Evolutionary conservation across 2,888 invertebrate species (phyloP).

Genomic region (Polymixis flavicincta): DNA sequence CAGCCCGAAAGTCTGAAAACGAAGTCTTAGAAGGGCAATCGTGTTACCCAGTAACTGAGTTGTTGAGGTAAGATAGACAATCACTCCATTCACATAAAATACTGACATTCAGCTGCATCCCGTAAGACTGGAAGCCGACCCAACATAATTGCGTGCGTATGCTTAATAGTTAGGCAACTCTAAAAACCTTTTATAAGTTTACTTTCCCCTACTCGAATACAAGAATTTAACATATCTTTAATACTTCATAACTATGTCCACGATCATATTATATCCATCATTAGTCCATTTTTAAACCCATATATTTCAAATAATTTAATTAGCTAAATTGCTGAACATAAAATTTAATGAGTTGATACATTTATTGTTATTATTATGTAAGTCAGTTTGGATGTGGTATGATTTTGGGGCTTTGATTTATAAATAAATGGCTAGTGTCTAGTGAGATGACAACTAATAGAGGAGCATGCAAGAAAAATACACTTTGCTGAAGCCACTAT

Average conservation of each 20-base stretch:
- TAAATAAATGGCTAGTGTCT: not conserved
- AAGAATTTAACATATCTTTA: conserved; percentile 25
- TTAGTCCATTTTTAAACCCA: conserved; percentile 45
- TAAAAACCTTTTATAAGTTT: not conserved
- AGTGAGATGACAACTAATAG: not conserved
- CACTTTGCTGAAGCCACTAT: not conserved
- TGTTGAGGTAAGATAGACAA: not conserved
- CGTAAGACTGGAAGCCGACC: not conserved
- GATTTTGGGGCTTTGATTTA: conserved; percentile 9
- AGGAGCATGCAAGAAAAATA: not conserved
- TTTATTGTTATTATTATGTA: conserved; percentile 60
- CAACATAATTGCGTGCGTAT: too few species aligned
- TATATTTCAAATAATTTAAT: conserved; percentile 63
- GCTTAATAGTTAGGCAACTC: not conserved
- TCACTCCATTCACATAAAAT: not conserved
- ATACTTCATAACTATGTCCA: conserved; percentile 36
- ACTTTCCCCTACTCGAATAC: not conserved
- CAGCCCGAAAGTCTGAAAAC: not conserved
- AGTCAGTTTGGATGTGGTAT: conserved; percentile 1
- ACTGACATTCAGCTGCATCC: not conserved
- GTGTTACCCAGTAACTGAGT: not conserved
- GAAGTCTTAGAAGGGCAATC: not conserved
- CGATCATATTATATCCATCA: conserved; percentile 43
- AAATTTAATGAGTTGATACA: conserved; percentile 65
- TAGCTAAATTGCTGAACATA: conserved; percentile 52